Conservation (phyloP, 2,113 vertebrate species). For the Oplegnathus fasciatus region DNA sequence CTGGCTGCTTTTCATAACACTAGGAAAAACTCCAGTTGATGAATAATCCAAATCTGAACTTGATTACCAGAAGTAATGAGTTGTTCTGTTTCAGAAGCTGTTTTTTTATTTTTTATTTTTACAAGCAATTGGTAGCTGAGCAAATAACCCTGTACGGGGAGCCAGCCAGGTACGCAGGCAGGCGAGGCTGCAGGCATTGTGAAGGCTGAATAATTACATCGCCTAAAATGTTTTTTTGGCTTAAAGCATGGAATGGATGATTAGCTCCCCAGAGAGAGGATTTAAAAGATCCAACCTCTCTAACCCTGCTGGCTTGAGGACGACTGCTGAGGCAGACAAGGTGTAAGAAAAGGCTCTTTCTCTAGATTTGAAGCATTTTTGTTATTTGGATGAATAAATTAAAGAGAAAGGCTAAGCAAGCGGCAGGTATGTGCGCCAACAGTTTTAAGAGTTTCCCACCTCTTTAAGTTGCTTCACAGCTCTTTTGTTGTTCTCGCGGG, state of each 20-base stretch:
- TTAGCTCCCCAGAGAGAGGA: slow-evolving; percentile 67
- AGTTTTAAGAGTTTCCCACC: slow-evolving; percentile 42
- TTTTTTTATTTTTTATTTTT: slow-evolving; percentile 54
- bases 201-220: slow-evolving; percentile 74
- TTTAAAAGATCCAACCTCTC: slow-evolving; percentile 63
- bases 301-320: slow-evolving; percentile 49
- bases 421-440: slow-evolving; percentile 17
- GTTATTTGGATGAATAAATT: slow-evolving; percentile 35
- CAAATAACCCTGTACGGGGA: slow-evolving; percentile 47
- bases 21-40: slow-evolving; percentile 10
- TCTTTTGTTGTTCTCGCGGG: background rate
- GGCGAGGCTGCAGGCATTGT: slow-evolving; percentile 55
- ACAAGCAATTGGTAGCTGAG: slow-evolving; percentile 66
- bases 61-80: slow-evolving; percentile 63
- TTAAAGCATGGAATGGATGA: slow-evolving; percentile 58
- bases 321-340: slow-evolving; percentile 37
- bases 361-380: background rate
- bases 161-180: slow-evolving; percentile 57
- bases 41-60: slow-evolving; percentile 58
- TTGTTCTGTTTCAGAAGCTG: slow-evolving; percentile 51
- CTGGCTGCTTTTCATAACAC: slow-evolving; percentile 33
- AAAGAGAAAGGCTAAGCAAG: slow-evolving; percentile 44
- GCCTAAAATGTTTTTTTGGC: slow-evolving; percentile 72
- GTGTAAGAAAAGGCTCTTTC: slow-evolving; percentile 50
- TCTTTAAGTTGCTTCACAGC: slow-evolving; percentile 32